A percentile compares a stretch with the other conserved stretches of the same genome.
Conservation (phyloP, 2,113 vertebrate genomes). For the Daboia siamensis region DNA sequence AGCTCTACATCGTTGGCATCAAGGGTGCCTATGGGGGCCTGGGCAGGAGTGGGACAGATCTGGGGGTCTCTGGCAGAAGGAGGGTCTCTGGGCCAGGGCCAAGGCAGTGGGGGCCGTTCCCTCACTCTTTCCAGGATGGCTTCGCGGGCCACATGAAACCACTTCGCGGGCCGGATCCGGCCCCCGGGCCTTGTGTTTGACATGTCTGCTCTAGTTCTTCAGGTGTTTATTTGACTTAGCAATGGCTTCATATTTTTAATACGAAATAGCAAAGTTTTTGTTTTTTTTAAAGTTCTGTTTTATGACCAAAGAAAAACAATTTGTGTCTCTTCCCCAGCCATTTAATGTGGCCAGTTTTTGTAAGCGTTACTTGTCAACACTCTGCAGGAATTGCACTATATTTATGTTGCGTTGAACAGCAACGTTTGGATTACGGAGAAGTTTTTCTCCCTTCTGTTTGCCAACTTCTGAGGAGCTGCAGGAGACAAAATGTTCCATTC, state of each 20-base stretch:
- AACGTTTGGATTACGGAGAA: neutral
- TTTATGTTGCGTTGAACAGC: neutral
- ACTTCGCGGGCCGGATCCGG: too few relatives aligned
- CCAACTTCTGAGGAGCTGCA: neutral
- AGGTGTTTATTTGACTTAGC: slow-evolving; percentile 45
- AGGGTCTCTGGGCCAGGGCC: too few relatives aligned
- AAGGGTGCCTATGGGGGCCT: too few relatives aligned
- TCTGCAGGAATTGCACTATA: neutral
- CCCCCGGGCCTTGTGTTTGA: too few relatives aligned
- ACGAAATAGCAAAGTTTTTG: slow-evolving; percentile 15
- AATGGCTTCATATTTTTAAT: slow-evolving; percentile 48
- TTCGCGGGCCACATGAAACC: too few relatives aligned
- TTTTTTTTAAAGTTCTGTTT: slow-evolving; percentile 23
- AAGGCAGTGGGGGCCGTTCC: too few relatives aligned
- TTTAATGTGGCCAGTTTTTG: neutral
- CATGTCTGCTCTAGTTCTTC: slow-evolving; percentile 35
- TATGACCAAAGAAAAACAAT: slow-evolving; percentile 42
- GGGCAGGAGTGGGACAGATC: too few relatives aligned
- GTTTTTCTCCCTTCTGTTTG: neutral
- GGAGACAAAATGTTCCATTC: neutral
- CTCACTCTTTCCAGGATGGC: too few relatives aligned
- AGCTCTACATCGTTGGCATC: too few relatives aligned
- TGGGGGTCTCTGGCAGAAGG: too few relatives aligned
- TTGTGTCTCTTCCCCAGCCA: slow-evolving; percentile 16
- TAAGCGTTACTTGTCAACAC: neutral